A percentile compares a stretch with the other conserved stretches of the same genome.
Evolutionary conservation across 2,797 vertebrate genomes (phyloP).

Genomic region (Acanthurus lineatus): DNA sequence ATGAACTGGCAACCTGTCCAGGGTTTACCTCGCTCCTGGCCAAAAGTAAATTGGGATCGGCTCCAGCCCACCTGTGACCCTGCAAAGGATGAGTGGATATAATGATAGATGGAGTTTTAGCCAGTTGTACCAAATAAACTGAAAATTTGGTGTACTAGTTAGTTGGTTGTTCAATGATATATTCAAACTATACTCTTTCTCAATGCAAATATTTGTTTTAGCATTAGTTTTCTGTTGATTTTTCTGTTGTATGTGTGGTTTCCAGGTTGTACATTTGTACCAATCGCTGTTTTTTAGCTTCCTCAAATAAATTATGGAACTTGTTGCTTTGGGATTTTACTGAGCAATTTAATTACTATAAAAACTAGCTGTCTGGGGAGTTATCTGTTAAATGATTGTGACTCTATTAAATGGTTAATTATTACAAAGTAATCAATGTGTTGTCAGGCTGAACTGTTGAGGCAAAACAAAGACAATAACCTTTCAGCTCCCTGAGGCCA

Average conservation of each 20-base stretch:
- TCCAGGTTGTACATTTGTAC: not conserved
- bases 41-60: too few relatives aligned
- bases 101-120: not conserved
- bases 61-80: too few relatives aligned
- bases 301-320: not conserved
- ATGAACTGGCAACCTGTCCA: too few relatives aligned
- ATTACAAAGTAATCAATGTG: not conserved
- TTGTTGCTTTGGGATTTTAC: not conserved
- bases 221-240: not conserved
- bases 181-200: not conserved
- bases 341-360: not conserved
- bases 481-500: slow-evolving; percentile 8
- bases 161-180: not conserved
- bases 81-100: too few relatives aligned
- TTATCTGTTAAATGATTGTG: not conserved
- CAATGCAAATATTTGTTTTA: not conserved
- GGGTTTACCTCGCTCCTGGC: too few relatives aligned
- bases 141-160: not conserved
- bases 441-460: slow-evolving; percentile 8
- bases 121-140: not conserved
- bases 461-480: slow-evolving; percentile 10
- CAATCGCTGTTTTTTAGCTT: not conserved
- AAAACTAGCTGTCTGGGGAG: not conserved
- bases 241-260: not conserved
- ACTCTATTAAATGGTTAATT: too few relatives aligned